phyloP scores from a whole-genome alignment of 2,888 invertebrate genomes.

The Xestia c-nigrum region DNA sequence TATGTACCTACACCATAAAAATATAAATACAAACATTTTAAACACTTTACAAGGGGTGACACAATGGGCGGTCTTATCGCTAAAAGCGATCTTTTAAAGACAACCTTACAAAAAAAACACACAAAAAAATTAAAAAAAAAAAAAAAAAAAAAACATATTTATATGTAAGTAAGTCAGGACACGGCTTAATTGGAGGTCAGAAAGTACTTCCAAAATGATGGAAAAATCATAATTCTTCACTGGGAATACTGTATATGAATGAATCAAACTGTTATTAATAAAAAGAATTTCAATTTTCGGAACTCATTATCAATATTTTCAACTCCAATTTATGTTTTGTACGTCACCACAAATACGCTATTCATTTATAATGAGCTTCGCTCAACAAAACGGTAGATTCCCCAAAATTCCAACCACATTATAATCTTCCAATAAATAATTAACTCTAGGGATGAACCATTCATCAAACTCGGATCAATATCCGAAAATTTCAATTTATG shows the following conservation, averaged over 20 bases:
- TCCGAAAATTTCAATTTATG: constrained; percentile 1
- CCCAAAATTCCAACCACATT: constrained; percentile 11
- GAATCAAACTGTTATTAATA: background rate
- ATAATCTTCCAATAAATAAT: constrained; percentile 40
- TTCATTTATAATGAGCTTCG: constrained; percentile 36
- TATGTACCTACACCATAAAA: too few relatives aligned
- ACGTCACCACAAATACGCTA: background rate
- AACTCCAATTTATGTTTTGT: background rate
- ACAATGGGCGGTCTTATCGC: too few relatives aligned
- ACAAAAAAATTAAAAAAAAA: too few relatives aligned
- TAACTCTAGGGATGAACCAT: constrained; percentile 26
- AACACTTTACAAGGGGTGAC: too few relatives aligned
- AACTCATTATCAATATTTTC: constrained; percentile 5
- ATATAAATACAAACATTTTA: too few relatives aligned
- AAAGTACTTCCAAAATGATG: background rate
- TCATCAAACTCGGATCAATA: constrained; percentile 34
- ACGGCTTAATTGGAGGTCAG: background rate
- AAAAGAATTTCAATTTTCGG: background rate
- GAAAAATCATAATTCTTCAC: background rate
- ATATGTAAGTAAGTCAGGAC: too few relatives aligned
- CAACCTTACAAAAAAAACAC: too few relatives aligned
- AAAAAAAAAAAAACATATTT: too few relatives aligned
- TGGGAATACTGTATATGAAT: background rate
- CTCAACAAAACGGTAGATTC: constrained; percentile 12
- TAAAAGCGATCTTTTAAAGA: too few relatives aligned